phyloP scores from a whole-genome alignment of 2,797 vertebrate species.

The Amblyraja radiata region DNA sequence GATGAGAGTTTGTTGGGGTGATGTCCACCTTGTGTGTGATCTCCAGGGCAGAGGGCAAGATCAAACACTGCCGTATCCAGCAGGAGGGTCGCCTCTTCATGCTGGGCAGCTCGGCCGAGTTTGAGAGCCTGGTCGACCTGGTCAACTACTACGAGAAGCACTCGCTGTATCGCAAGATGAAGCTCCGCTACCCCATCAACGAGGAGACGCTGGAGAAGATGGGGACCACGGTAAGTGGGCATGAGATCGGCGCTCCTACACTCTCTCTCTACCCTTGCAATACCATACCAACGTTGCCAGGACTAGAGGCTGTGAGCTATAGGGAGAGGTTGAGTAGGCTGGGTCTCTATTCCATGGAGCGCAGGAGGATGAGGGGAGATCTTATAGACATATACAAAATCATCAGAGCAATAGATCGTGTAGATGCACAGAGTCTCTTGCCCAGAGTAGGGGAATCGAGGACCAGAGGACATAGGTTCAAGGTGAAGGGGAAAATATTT shows the following conservation, averaged over 20 bases:
- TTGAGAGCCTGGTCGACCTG: conserved; percentile 92
- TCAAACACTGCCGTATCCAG: conserved; percentile 94
- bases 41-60: conserved; percentile 88
- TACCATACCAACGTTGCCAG: too few relatives aligned
- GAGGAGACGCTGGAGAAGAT: conserved; percentile 98
- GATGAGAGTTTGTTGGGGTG: not conserved
- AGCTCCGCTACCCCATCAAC: conserved; percentile 94
- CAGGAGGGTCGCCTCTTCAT: conserved; percentile 91
- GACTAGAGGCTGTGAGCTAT: too few relatives aligned
- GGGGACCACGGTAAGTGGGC: conserved; percentile 80
- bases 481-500: too few relatives aligned
- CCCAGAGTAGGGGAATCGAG: too few relatives aligned
- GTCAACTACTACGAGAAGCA: conserved; percentile 96
- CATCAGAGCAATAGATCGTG: too few relatives aligned
- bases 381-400: too few relatives aligned
- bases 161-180: conserved; percentile 95
- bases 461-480: too few relatives aligned
- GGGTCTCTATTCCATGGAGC: too few relatives aligned
- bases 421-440: too few relatives aligned
- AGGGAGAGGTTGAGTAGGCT: too few relatives aligned
- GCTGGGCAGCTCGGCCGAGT: conserved; percentile 83
- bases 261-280: too few relatives aligned
- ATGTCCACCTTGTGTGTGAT: not conserved
- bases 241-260: not conserved
- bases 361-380: too few relatives aligned